These are phyloP conservation scores for Bibio marci DNA, from an alignment of 2,888 invertebrate species.

Conservation along the genomic window DNA sequence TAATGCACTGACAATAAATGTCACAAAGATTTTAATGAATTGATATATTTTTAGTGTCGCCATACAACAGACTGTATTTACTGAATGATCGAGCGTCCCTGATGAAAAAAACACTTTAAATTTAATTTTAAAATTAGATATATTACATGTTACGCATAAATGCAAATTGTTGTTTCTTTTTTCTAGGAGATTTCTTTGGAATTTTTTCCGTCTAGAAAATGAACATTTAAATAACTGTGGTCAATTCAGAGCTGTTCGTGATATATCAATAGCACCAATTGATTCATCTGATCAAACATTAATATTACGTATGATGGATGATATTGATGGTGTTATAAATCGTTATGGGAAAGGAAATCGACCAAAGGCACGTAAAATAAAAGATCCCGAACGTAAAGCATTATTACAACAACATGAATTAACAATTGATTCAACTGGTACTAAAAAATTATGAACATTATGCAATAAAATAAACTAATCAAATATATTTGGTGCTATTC, in stretches of 20 bases:
- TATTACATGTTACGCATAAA: conserved; percentile 1
- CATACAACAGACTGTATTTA: too few relatives aligned
- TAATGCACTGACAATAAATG: too few relatives aligned
- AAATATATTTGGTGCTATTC: too few relatives aligned
- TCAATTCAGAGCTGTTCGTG: conserved; percentile 93
- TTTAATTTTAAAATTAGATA: not conserved
- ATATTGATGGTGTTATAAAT: conserved; percentile 72
- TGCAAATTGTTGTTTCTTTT: not conserved
- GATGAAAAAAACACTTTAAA: not conserved
- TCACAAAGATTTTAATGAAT: too few relatives aligned
- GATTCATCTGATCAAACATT: conserved; percentile 83
- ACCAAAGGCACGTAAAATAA: conserved; percentile 37
- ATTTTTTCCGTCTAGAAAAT: conserved; percentile 97
- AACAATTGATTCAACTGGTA: conserved; percentile 27
- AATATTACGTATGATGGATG: conserved; percentile 91
- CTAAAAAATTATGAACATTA: conserved; percentile 9
- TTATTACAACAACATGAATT: conserved; percentile 31
- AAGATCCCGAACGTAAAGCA: conserved; percentile 39
- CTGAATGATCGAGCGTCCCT: too few relatives aligned
- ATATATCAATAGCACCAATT: conserved; percentile 89
- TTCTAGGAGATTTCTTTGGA: conserved; percentile 88
- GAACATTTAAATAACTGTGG: conserved; percentile 99
- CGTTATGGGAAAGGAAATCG: conserved; percentile 44
- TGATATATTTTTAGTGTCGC: too few relatives aligned
- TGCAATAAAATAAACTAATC: too few relatives aligned